These are phyloP conservation scores for Varanus komodoensis DNA, from an alignment of 2,113 vertebrate species.

Conservation along the genomic window DNA sequence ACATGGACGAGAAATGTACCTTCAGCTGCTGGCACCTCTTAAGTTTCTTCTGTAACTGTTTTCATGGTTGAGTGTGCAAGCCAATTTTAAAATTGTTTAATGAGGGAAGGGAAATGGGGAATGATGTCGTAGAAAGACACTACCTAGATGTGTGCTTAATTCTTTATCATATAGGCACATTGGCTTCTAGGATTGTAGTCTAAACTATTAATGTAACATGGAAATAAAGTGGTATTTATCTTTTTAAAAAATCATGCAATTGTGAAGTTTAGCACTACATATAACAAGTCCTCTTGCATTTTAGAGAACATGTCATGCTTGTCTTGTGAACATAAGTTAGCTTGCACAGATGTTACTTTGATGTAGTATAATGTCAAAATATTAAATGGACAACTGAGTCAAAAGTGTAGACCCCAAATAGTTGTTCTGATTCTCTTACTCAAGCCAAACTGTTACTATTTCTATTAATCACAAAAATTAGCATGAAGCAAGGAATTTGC, in stretches of 20 bases:
- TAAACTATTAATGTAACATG: slow-evolving; percentile 45
- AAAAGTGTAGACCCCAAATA: slow-evolving; percentile 23
- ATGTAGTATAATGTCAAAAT: slow-evolving; percentile 55
- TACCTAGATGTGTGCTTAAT: neutral
- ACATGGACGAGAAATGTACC: neutral
- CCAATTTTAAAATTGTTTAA: slow-evolving; percentile 6
- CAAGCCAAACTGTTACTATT: neutral
- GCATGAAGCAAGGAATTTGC: slow-evolving; percentile 30
- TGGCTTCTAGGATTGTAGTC: neutral
- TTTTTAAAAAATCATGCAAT: slow-evolving; percentile 34
- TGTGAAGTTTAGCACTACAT: slow-evolving; percentile 44
- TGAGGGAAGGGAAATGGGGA: neutral
- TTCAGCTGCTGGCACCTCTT: neutral
- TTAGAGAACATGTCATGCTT: slow-evolving; percentile 40
- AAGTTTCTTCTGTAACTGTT: slow-evolving; percentile 2
- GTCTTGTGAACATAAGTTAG: slow-evolving; percentile 58
- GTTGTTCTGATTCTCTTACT: slow-evolving; percentile 12
- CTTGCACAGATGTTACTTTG: slow-evolving; percentile 60
- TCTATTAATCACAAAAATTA: neutral
- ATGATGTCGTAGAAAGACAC: neutral
- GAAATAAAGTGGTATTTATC: slow-evolving; percentile 25
- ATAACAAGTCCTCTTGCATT: slow-evolving; percentile 39
- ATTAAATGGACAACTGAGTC: slow-evolving; percentile 45
- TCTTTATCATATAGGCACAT: neutral
- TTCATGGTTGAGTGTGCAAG: neutral